phyloP scores from a whole-genome alignment of 2,113 vertebrate species.

The Rissa tridactyla region DNA sequence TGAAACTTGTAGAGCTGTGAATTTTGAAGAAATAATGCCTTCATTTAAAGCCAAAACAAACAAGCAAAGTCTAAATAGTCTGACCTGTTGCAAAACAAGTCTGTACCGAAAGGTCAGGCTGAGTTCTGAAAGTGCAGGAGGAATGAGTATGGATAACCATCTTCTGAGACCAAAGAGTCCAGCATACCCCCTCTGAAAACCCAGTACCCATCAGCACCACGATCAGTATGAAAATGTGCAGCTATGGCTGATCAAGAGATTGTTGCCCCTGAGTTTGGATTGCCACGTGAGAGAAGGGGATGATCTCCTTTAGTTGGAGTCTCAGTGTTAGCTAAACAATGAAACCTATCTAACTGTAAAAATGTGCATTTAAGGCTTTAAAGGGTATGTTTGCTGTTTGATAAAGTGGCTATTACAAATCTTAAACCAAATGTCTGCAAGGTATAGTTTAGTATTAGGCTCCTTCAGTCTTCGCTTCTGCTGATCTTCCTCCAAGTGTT shows the following conservation, averaged over 20 bases:
- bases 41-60: neutral
- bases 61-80: neutral
- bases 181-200: neutral
- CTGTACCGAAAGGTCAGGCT: neutral
- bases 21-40: neutral
- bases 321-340: neutral
- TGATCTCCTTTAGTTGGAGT: neutral
- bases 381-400: neutral
- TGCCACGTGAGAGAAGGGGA: rapidly evolving
- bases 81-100: neutral
- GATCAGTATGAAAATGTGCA: neutral
- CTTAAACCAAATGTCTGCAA: neutral
- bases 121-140: neutral
- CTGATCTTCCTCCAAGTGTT: neutral
- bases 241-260: neutral
- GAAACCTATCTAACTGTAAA: neutral
- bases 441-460: neutral
- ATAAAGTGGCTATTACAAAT: neutral
- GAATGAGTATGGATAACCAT: neutral
- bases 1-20: neutral
- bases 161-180: neutral
- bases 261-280: neutral
- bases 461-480: neutral
- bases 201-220: neutral
- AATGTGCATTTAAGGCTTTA: neutral